These are phyloP conservation scores for Gerris buenoi DNA, from an alignment of 1,140 invertebrate species.

Conservation along the genomic window DNA sequence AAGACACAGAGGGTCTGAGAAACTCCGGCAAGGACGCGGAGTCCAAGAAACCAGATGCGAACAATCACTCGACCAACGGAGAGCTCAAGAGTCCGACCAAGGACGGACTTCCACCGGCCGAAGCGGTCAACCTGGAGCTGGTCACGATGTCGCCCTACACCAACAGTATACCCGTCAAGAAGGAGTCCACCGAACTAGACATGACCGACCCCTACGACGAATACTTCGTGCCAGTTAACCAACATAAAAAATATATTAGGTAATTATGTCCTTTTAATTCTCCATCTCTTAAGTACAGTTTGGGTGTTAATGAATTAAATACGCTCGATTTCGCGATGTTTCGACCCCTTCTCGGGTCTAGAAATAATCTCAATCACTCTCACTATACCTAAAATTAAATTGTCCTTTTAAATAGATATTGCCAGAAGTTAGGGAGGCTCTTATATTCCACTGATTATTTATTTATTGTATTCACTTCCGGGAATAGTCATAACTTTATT, in stretches of 20 bases:
- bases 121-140: slow-evolving; percentile 64
- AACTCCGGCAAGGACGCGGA: not conserved
- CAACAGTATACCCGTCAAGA: slow-evolving; percentile 32
- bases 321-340: no score
- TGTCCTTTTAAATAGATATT: no score
- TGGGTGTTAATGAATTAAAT: no score
- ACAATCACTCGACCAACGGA: not conserved
- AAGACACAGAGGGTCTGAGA: slow-evolving; percentile 11
- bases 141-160: slow-evolving; percentile 53
- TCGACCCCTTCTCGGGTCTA: no score
- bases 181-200: slow-evolving; percentile 51
- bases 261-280: no score
- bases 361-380: no score
- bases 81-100: not conserved
- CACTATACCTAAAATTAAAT: no score
- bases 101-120: slow-evolving; percentile 29
- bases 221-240: slow-evolving; percentile 69
- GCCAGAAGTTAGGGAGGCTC: no score
- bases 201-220: slow-evolving; percentile 60
- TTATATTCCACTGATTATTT: no score
- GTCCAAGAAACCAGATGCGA: not conserved
- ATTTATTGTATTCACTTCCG: no score
- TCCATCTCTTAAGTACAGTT: no score
- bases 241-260: slow-evolving; percentile 70
- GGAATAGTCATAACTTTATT: no score